Evolutionary conservation across 2,797 vertebrate species (phyloP).

Genomic region (Galaxias olidus): DNA sequence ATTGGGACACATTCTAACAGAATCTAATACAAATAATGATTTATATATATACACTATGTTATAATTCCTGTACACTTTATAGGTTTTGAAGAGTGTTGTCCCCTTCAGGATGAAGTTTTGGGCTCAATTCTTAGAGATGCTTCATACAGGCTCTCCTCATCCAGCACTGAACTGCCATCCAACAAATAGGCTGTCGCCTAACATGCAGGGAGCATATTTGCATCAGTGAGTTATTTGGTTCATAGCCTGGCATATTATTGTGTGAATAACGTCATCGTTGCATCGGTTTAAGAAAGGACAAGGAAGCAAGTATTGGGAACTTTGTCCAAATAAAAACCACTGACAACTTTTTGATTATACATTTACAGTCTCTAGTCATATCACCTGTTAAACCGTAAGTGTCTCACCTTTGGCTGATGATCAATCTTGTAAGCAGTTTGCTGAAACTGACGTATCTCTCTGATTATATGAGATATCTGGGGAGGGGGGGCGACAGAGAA

Average conservation of each 20-base stretch:
- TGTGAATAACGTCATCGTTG: neutral
- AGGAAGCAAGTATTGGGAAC: no score
- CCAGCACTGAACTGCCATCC: conserved; percentile 85
- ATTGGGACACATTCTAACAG: conserved; percentile 69
- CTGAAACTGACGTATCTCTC: conserved; percentile 97
- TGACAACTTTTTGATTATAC: neutral
- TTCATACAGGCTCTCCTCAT: conserved; percentile 93
- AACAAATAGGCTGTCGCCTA: conserved; percentile 93
- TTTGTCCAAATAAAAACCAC: no score
- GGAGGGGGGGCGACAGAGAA: conserved; percentile 20
- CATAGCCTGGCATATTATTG: neutral
- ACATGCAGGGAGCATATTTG: conserved; percentile 11
- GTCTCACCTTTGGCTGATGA: conserved; percentile 89
- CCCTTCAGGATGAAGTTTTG: conserved; percentile 88
- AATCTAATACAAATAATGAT: conserved; percentile 69
- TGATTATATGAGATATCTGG: conserved; percentile 96
- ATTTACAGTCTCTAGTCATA: neutral
- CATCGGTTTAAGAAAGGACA: no score
- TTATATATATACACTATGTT: conserved; percentile 80
- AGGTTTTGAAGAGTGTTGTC: conserved; percentile 17
- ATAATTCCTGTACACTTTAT: conserved; percentile 51
- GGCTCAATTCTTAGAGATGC: conserved; percentile 94
- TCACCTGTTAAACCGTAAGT: neutral
- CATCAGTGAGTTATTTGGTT: neutral
- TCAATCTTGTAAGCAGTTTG: conserved; percentile 97